Percentiles rank a stretch among this genome's conserved stretches.
Evolutionary conservation across 2,797 vertebrate genomes (phyloP).

Genomic region (Coranthus polyacanthus): DNA sequence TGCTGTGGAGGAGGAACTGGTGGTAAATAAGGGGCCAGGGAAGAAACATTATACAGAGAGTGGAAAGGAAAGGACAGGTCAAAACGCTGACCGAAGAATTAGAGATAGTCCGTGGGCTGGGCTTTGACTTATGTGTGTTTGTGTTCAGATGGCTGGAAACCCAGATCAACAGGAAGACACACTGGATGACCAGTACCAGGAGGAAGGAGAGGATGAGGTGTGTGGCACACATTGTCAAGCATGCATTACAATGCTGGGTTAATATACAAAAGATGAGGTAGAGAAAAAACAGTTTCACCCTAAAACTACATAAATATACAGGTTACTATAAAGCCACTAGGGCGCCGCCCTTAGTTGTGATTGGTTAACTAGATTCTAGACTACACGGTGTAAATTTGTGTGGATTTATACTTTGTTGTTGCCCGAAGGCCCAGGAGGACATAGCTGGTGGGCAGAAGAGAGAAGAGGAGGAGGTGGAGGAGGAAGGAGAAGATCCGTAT

Average conservation of each 20-base stretch:
- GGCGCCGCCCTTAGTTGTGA: too few relatives aligned
- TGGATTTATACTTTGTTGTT: not conserved
- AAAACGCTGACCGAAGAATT: too few relatives aligned
- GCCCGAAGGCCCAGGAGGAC: slow-evolving; percentile 91
- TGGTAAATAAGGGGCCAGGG: slow-evolving; percentile 82
- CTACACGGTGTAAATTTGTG: too few relatives aligned
- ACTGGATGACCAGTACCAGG: slow-evolving; percentile 96
- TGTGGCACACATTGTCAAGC: not conserved
- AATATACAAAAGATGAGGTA: too few relatives aligned
- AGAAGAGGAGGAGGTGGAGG: slow-evolving; percentile 77
- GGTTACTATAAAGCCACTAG: too few relatives aligned
- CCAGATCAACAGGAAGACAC: slow-evolving; percentile 98
- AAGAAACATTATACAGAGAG: too few relatives aligned
- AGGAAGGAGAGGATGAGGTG: slow-evolving; percentile 96
- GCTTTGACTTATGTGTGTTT: too few relatives aligned
- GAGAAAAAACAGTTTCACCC: too few relatives aligned
- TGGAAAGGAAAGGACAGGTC: too few relatives aligned
- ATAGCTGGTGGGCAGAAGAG: slow-evolving; percentile 90
- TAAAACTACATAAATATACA: not conserved
- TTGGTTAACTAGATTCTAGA: too few relatives aligned
- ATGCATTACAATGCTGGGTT: not conserved
- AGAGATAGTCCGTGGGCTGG: too few relatives aligned
- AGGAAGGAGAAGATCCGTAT: slow-evolving; percentile 91
- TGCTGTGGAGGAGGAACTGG: slow-evolving; percentile 90
- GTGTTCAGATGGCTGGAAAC: slow-evolving; percentile 93